A percentile compares a stretch with the other conserved stretches of the same genome.
These are phyloP conservation scores for Prietella phreatophila DNA, from an alignment of 2,113 vertebrate species.

Conservation along the genomic window DNA sequence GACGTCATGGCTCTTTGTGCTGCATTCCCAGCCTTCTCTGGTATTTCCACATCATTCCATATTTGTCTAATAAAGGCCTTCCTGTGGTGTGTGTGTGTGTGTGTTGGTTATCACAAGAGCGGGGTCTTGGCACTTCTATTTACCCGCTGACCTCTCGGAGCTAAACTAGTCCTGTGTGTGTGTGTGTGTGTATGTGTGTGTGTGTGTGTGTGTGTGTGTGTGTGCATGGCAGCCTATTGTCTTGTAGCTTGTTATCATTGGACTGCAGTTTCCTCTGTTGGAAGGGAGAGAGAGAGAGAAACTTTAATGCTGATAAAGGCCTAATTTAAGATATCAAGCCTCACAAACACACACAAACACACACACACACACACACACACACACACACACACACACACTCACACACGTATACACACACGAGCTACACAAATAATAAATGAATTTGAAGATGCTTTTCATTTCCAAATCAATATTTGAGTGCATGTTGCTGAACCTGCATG, in stretches of 20 bases:
- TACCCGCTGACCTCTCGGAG: conserved; percentile 47
- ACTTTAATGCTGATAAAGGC: conserved; percentile 30
- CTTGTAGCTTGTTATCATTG: conserved; percentile 54
- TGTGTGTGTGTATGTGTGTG: conserved; percentile 22
- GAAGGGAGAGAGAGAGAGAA: conserved; percentile 39
- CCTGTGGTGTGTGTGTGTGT: conserved; percentile 16
- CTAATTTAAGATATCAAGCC: conserved; percentile 26
- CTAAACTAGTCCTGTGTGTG: conserved; percentile 43
- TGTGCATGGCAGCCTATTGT: conserved; percentile 51
- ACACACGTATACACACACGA: background rate
- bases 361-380: conserved; percentile 15
- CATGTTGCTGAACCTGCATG: conserved; percentile 19
- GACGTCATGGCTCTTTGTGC: conserved; percentile 41
- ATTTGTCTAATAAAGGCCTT: conserved; percentile 38
- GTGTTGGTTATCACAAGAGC: conserved; percentile 28
- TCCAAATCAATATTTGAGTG: background rate
- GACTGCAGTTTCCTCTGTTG: conserved; percentile 56
- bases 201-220: conserved; percentile 22
- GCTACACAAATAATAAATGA: background rate
- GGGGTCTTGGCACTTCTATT: conserved; percentile 26
- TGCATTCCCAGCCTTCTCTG: conserved; percentile 28
- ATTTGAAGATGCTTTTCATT: background rate
- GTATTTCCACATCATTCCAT: conserved; percentile 52
- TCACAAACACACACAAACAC: conserved; percentile 26
- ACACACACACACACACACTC: background rate